These are phyloP conservation scores for Poeciliopsis infans DNA, from an alignment of 2,797 vertebrate species.

Conservation along the genomic window DNA sequence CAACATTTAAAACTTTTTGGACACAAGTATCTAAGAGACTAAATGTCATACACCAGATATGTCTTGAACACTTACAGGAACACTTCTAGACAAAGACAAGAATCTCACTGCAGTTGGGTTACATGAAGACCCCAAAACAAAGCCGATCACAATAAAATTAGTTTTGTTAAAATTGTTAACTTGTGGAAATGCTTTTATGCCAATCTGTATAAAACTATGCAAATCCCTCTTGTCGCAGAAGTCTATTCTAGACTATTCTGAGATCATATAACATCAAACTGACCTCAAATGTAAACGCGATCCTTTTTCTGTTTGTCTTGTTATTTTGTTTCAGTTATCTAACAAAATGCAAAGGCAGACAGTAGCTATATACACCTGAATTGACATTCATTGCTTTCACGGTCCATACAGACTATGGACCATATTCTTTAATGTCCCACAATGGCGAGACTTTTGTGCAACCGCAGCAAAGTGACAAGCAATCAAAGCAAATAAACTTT, in stretches of 20 bases:
- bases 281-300: not conserved
- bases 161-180: not conserved
- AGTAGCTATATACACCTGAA: not conserved
- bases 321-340: not conserved
- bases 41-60: not conserved
- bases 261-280: not conserved
- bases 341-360: conserved; percentile 32
- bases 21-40: not conserved
- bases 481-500: too few relatives aligned
- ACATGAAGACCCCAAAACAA: not conserved
- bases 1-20: not conserved
- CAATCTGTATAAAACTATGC: not conserved
- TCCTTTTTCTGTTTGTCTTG: not conserved
- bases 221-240: not conserved
- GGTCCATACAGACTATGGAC: conserved; percentile 24
- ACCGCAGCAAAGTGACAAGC: too few relatives aligned
- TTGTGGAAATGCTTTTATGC: not conserved
- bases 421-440: too few relatives aligned
- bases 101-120: not conserved
- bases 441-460: too few relatives aligned
- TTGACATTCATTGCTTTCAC: conserved; percentile 36
- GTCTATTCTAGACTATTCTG: not conserved
- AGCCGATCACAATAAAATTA: not conserved
- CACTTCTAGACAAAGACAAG: not conserved
- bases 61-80: too few relatives aligned